Evolutionary conservation across 2,113 vertebrate species (phyloP).

Genomic region (Brienomyrus brachyistius): DNA sequence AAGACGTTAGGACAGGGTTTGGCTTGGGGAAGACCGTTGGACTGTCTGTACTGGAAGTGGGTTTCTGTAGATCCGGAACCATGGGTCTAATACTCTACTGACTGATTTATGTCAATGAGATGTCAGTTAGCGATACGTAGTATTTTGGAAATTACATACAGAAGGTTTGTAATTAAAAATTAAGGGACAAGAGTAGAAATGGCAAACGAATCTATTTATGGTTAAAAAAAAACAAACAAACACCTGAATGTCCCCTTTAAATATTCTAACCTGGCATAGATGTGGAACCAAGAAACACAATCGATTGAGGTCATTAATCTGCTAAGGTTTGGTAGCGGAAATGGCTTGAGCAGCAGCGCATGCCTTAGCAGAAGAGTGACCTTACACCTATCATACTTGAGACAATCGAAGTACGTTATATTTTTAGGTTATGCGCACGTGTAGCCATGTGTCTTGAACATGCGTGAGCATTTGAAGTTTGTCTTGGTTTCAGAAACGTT

Average conservation of each 20-base stretch:
- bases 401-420: slow-evolving; percentile 11
- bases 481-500: background rate
- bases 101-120: background rate
- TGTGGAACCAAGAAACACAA: background rate
- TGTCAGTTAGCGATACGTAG: background rate
- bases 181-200: background rate
- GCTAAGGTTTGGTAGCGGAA: background rate
- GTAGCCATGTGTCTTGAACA: slow-evolving; percentile 3
- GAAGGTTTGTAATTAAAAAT: background rate
- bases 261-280: background rate
- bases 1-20: background rate
- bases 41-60: background rate
- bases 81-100: background rate
- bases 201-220: background rate
- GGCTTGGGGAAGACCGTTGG: background rate
- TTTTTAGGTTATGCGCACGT: background rate
- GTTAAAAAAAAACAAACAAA: background rate
- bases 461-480: background rate
- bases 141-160: background rate
- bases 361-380: background rate
- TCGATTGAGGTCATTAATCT: background rate
- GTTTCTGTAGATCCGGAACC: background rate
- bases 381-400: slow-evolving; percentile 5
- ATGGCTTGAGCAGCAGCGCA: background rate
- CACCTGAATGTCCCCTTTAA: background rate